Conservation (phyloP, 2,888 invertebrate genomes). For the Campoplex capitator region DNA sequence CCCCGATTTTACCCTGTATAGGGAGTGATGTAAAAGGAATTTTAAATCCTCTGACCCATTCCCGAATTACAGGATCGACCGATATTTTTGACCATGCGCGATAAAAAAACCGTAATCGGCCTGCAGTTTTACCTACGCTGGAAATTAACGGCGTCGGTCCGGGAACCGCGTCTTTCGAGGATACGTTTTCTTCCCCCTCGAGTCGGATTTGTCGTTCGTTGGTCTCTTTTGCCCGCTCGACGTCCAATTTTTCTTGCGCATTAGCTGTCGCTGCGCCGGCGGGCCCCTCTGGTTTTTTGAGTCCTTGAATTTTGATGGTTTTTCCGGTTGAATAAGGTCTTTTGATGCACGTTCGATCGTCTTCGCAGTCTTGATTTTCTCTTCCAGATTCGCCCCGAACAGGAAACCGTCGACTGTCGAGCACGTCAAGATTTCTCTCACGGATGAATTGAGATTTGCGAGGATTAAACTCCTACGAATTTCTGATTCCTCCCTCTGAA, state of each 20-base stretch:
- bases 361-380: conserved; percentile 50
- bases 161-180: conserved; percentile 5
- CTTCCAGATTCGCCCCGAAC: conserved; percentile 55
- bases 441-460: conserved; percentile 25
- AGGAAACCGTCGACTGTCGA: conserved; percentile 60
- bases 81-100: conserved; percentile 34
- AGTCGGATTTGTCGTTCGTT: conserved; percentile 16
- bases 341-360: conserved; percentile 49
- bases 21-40: conserved; percentile 36
- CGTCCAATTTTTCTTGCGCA: conserved; percentile 35
- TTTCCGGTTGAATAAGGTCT: conserved; percentile 14
- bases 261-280: conserved; percentile 32
- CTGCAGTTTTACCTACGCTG: conserved; percentile 19
- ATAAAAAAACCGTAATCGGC: conserved; percentile 27
- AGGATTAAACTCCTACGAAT: conserved; percentile 18
- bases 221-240: conserved; percentile 47
- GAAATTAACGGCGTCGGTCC: conserved; percentile 40
- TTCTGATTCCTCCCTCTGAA: conserved; percentile 65
- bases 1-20: conserved; percentile 7
- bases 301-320: background rate
- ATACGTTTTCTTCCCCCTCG: conserved; percentile 10
- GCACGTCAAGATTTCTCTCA: conserved; percentile 13
- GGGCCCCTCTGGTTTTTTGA: conserved; percentile 60
- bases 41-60: conserved; percentile 52
- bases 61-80: conserved; percentile 44